Evolutionary conservation across 2,113 vertebrate genomes (phyloP), one percentile per base, ranked within the genome.

Genomic region (Tamias sibiricus): DNA sequence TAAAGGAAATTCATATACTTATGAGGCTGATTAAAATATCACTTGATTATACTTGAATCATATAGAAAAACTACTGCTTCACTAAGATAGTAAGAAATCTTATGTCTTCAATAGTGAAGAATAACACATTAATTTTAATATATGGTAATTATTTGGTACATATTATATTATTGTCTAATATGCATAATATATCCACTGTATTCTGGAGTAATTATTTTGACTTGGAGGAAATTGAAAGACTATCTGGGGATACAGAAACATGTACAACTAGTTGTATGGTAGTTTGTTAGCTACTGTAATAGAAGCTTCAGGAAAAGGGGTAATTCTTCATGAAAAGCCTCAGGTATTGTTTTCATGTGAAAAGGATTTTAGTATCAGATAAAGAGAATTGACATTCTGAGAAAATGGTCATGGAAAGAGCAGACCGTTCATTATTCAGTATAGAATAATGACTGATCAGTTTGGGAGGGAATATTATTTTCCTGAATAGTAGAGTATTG

Each of bases 281-380:
- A 28, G 20, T 62, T 24, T 62, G 1, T 16, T 66, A 64, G 54
- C 6, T 49, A n/a, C 44, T 64, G 13, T 80, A 42, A 30, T 72
- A 62, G 71, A 80, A 86, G n/a, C 11, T 30, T 19, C 28, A 81
- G 76, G 47, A 94, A 72, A 47, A 49, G 8, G 20, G 66, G 5
- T 93, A 68, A 84, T 95, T 95, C 42, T 87, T 42, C 42, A 24
- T 42, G 22, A 83, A 91, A 96, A 16, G 5, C 16, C 12, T 64
- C 42, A 1, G 11, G 30, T 68, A 80, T 20, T 47, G 28, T 11
- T 79, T 57, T 7, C 26, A 6, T 40, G 6, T 80, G 37, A 35
- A 12, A 71, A 91, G 35, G 10, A 72, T 80, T 72, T 96, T 74
- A 42, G 8, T 94, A 24, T 24, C 22, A 20, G 4, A 89, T 28